phyloP scores from a whole-genome alignment of 1,140 invertebrate species.

The Archegozetes longisetosus region DNA sequence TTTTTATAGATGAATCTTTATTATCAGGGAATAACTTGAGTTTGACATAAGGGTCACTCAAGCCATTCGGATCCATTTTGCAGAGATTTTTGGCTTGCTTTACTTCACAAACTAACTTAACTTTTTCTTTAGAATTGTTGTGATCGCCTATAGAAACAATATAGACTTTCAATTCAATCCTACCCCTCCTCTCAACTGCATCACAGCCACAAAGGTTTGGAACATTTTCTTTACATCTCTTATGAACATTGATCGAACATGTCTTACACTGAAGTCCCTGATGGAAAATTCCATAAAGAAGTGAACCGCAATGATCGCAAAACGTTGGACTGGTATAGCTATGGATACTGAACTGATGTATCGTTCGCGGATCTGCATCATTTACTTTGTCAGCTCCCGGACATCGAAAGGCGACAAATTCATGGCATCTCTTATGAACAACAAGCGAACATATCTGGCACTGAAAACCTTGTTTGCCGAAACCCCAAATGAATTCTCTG shows the following conservation, averaged over 20 bases:
- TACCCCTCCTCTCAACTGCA: constrained; percentile 91
- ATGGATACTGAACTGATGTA: constrained; percentile 80
- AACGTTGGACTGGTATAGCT: constrained; percentile 96
- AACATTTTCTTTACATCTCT: constrained; percentile 91
- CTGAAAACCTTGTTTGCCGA: constrained; percentile 62
- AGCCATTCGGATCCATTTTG: constrained; percentile 98
- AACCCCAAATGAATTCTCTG: constrained; percentile 25
- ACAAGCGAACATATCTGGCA: constrained; percentile 54
- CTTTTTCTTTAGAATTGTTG: neutral
- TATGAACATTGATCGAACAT: constrained; percentile 99
- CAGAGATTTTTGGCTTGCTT: constrained; percentile 87
- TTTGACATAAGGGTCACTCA: constrained; percentile 74
- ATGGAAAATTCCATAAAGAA: constrained; percentile 83
- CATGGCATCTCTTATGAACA: constrained; percentile 97
- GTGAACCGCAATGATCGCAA: constrained; percentile 98
- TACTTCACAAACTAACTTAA: constrained; percentile 57
- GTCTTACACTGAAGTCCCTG: constrained; percentile 33
- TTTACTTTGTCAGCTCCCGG: constrained; percentile 64
- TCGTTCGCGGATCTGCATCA: constrained; percentile 7
- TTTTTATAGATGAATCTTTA: constrained; percentile 50
- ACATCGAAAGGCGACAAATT: constrained; percentile 96
- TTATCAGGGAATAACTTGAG: constrained; percentile 86
- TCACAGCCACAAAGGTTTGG: constrained; percentile 97
- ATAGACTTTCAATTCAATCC: constrained; percentile 52
- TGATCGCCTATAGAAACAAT: no score